phyloP scores from a whole-genome alignment of 2,113 vertebrate species.

The Seriola quinqueradiata region DNA sequence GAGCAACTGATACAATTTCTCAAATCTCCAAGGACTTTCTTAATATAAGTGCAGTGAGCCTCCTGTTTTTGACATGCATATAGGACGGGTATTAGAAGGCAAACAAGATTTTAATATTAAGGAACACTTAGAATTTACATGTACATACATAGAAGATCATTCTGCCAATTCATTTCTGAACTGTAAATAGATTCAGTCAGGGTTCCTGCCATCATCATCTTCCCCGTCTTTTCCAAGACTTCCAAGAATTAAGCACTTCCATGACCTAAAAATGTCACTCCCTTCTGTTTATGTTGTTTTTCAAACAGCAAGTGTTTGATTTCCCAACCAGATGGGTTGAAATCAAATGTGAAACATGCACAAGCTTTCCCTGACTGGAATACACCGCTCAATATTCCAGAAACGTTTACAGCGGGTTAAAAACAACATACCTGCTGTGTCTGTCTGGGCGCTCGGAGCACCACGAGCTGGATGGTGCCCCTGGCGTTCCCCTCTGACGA shows the following conservation, averaged over 20 bases:
- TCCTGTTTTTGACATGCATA: not conserved
- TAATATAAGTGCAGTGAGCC: not conserved
- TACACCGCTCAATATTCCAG: not conserved
- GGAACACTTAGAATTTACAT: not conserved
- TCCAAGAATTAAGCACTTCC: not conserved
- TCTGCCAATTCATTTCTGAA: not conserved
- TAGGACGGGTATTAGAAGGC: not conserved
- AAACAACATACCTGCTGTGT: slow-evolving; percentile 17
- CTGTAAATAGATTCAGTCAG: not conserved
- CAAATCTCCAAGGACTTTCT: no score
- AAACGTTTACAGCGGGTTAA: not conserved
- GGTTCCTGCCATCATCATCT: not conserved
- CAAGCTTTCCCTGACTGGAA: not conserved
- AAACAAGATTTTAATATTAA: not conserved
- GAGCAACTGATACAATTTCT: not conserved
- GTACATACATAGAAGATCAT: not conserved
- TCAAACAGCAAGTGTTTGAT: not conserved
- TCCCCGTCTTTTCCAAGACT: not conserved
- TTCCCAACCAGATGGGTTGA: not conserved
- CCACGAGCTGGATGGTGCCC: slow-evolving; percentile 93
- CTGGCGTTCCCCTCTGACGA: slow-evolving; percentile 93
- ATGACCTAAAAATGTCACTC: slow-evolving; percentile 46
- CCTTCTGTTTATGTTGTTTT: not conserved
- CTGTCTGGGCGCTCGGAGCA: slow-evolving; percentile 79
- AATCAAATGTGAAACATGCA: not conserved